phyloP scores from a whole-genome alignment of 2,797 vertebrate species.

The Craterocephalus amniculus region DNA sequence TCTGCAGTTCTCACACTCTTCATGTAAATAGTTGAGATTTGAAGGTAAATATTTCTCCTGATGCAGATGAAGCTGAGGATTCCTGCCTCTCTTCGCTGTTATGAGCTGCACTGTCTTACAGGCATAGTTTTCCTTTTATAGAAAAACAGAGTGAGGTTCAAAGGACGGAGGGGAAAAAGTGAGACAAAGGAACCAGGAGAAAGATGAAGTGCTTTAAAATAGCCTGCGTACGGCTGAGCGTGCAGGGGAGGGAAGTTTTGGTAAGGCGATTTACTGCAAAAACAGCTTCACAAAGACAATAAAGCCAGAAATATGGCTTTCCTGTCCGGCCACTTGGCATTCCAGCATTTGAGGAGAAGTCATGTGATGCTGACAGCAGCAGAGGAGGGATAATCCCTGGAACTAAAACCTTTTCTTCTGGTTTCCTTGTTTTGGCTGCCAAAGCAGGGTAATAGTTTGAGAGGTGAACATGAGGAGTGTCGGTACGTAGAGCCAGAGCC shows the following conservation, averaged over 20 bases:
- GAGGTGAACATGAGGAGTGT: conserved; percentile 18
- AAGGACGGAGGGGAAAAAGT: neutral
- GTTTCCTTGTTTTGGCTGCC: conserved; percentile 32
- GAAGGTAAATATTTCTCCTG: conserved; percentile 33
- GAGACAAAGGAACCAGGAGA: conserved; percentile 15
- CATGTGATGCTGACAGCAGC: conserved; percentile 66
- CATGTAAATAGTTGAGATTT: conserved; percentile 11
- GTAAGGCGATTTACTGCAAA: conserved; percentile 65
- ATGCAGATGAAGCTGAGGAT: conserved; percentile 19
- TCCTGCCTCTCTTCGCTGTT: conserved; percentile 24
- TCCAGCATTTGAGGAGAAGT: conserved; percentile 47
- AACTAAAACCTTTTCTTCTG: conserved; percentile 37
- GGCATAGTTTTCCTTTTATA: conserved; percentile 82
- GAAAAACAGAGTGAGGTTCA: conserved; percentile 51
- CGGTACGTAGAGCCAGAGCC: conserved; percentile 10
- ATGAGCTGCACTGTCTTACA: conserved; percentile 38
- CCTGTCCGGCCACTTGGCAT: conserved; percentile 55
- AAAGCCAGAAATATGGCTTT: conserved; percentile 70
- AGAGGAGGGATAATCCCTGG: conserved; percentile 52
- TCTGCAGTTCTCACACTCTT: neutral
- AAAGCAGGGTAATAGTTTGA: conserved; percentile 18
- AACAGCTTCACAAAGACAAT: conserved; percentile 71
- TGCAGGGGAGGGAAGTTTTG: conserved; percentile 49
- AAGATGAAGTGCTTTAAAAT: conserved; percentile 53
- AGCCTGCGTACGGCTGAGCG: conserved; percentile 34